Evolutionary conservation across 2,888 invertebrate genomes (phyloP).

Genomic region (Steinernema scapterisci): DNA sequence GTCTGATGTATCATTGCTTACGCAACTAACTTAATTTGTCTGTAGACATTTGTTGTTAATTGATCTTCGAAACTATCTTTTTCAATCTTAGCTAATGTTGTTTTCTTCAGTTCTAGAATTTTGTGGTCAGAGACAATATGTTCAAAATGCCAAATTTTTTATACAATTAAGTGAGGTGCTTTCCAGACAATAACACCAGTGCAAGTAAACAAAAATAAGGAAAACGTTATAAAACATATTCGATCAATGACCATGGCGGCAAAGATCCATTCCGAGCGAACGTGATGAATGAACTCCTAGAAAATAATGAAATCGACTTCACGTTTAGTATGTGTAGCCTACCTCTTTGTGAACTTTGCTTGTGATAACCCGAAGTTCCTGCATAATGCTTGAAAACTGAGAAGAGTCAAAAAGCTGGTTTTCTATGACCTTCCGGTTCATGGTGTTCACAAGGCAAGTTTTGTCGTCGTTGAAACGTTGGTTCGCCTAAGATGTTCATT

Average conservation of each 20-base stretch:
- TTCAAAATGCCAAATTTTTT: background rate
- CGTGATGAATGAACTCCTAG: conserved; percentile 59
- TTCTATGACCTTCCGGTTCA: background rate
- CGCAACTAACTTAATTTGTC: too few relatives aligned
- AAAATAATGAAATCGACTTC: too few relatives aligned
- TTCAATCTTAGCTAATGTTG: too few relatives aligned
- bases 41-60: too few relatives aligned
- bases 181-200: conserved; percentile 57
- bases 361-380: conserved; percentile 53
- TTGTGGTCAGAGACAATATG: too few relatives aligned
- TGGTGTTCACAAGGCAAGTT: background rate
- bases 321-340: too few relatives aligned
- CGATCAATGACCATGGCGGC: conserved; percentile 64
- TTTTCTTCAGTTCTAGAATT: too few relatives aligned
- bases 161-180: conserved; percentile 63
- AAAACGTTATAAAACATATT: conserved; percentile 63
- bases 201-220: conserved; percentile 59
- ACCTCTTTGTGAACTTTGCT: conserved; percentile 64
- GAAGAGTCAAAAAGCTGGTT: conserved; percentile 36
- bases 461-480: background rate
- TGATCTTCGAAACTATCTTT: too few relatives aligned
- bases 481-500: background rate
- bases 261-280: conserved; percentile 65
- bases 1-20: too few relatives aligned
- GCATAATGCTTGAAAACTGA: conserved; percentile 49